Conservation (phyloP, 1,140 invertebrate genomes). For the Drosophila lowei region DNA sequence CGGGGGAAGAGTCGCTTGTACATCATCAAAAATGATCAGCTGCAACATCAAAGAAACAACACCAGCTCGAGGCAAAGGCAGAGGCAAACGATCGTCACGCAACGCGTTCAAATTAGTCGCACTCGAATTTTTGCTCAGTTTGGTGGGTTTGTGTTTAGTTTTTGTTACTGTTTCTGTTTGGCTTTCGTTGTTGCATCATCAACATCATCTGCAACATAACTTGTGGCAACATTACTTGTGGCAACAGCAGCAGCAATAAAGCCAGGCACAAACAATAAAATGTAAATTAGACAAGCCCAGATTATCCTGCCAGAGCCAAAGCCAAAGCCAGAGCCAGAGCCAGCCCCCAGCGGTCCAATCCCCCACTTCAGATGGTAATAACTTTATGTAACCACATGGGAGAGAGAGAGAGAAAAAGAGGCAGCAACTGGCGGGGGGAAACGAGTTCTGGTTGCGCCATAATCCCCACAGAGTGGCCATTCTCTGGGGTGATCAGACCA, state of each 20-base stretch:
- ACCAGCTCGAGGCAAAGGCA: conserved; percentile 28
- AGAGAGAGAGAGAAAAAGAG: neutral
- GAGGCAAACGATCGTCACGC: conserved; percentile 52
- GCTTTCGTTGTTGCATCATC: conserved; percentile 38
- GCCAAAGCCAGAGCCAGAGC: conserved; percentile 22
- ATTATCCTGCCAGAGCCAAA: conserved; percentile 59
- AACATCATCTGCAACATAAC: conserved; percentile 36
- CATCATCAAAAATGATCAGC: conserved; percentile 1
- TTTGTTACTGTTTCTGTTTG: conserved; percentile 9
- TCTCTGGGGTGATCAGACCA: no score
- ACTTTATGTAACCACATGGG: conserved; percentile 62
- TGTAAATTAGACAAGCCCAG: conserved; percentile 60
- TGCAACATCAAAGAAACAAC: neutral
- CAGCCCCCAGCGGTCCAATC: no score
- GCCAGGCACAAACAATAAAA: conserved; percentile 55
- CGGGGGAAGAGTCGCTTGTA: neutral
- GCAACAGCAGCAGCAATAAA: conserved; percentile 26
- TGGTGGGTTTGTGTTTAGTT: neutral
- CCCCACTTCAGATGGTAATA: conserved; percentile 26
- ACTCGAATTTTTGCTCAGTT: conserved; percentile 26
- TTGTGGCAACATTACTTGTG: conserved; percentile 4
- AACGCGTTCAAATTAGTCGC: conserved; percentile 58
- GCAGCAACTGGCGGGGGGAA: conserved; percentile 17
- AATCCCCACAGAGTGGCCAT: no score
- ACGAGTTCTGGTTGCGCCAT: conserved; percentile 53